Base-by-base conservation (phyloP, 2,888 invertebrate genomes). In the Protodeltote pygarga region DNA sequence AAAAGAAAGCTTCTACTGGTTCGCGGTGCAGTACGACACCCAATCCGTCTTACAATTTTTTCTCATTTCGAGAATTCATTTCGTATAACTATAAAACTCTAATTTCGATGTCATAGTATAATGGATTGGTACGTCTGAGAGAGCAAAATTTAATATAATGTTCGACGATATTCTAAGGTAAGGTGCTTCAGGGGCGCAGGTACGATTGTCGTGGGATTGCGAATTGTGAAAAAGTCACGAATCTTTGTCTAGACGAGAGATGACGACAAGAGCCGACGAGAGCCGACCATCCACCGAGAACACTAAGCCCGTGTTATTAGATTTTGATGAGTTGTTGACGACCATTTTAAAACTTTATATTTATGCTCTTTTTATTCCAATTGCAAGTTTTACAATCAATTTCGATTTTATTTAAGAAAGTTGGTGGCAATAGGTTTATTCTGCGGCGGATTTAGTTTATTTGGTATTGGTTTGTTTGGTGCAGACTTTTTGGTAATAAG, bases 201-300 rank as follows among this genome's bases (percentile, higher is more conserved):
- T 77, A 76, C 76, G 75, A 87, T 89, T 86, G 85, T 84, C 85
- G 83, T 83, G 81, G 86, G 82, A 85, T 79, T 75, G 80, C 73
- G 82, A 82, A 86, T 83, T 77, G 84, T 76, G 83, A 80, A 85
- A 85, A 88, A 90, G 90, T 87, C 89, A 87, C 89, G 87, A 80
- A 80, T 80, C 78, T 73, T 80, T 87, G 90, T 90, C 90, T 89
- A 90, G 89, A 89, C 89, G 52, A 73, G 77, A 77, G 81, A 79
- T 78, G 82, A 80, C 79, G 81, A 69, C 68, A 58, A 39, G 58
- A 29, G 14, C 16, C 8, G 6, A 39, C 25, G 42, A 32, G 29
- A 34, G 35, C 13, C 29, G 37, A 29, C 47, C 41, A 51, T 50
- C 50, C 48, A 41, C 37, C 28, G 66, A 69, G 54, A 35, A 64